Evolutionary conservation across 2,888 invertebrate genomes (phyloP), one percentile per base, ranked within the genome.

Genomic region (Stictocephala bisonia): DNA sequence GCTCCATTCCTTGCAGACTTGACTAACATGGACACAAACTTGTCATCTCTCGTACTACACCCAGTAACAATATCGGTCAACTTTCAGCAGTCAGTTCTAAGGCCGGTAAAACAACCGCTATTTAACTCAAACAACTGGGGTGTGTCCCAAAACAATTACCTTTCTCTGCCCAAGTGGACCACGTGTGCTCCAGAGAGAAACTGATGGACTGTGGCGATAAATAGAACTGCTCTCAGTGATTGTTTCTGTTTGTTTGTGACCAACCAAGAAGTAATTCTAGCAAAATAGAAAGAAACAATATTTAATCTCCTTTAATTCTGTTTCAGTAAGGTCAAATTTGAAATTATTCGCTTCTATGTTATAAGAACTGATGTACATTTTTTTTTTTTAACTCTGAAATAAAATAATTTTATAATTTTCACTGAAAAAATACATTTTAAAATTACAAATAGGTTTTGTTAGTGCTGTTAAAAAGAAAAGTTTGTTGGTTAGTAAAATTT

Each of bases 11-110:
- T 93, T 24, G 74, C 74, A 7, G 78, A 77, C 20, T 81, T 80
- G 56, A 85, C 88, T 35, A 70, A 48, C 2, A 20, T 58, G 4
- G 56, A 48, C 27, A 72, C 40, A 3, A 73, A 74, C 22, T 73
- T 74, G 11, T 67, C 78, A 7, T 74, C 77, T 3, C 87, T 89
- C 20, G 88, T 91, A 1, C 84, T 95, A 31, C 95, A 95, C 85
- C 95, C 95, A 2, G 93, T 96, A 78, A 94, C 94, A 73, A 95
- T 96, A 74, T 93, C 93, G 82, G 95, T 95, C n/a, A 93, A 93
- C 85, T 94, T 93, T 79, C 83, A 84, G 72, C 82, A 72, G 26
- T 68, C 58, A 11, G 26, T 44, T 11, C 41, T 50, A 29, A 40
- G 60, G 40, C 41, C 44, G 1, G 29, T 73, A 3, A 53, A 56